Conservation (phyloP, 2,888 invertebrate species). For the Philaethria dido region DNA sequence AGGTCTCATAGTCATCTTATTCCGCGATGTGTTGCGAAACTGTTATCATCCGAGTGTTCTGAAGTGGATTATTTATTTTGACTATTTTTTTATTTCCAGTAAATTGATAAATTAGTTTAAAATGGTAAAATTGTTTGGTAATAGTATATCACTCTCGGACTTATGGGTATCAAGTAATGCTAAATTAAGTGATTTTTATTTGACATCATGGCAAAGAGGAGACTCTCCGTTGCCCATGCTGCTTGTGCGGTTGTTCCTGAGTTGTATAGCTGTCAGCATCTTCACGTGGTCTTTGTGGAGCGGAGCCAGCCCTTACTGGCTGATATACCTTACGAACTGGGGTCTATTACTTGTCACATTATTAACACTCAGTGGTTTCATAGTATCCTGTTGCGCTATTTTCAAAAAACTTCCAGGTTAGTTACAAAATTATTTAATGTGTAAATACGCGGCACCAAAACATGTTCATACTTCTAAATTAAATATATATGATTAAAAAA, state of each 20-base stretch:
- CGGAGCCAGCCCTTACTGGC: constrained; percentile 58
- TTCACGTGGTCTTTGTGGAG: constrained; percentile 64
- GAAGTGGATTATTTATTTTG: constrained; percentile 5
- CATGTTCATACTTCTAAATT: no score
- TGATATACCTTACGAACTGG: constrained; percentile 77
- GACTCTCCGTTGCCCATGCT: constrained; percentile 69
- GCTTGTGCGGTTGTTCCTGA: constrained; percentile 59
- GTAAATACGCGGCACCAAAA: neutral
- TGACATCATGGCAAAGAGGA: constrained; percentile 75
- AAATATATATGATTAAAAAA: neutral
- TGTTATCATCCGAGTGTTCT: constrained; percentile 41
- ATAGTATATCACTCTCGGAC: constrained; percentile 59
- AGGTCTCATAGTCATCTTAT: constrained; percentile 43
- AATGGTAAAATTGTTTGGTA: constrained; percentile 75
- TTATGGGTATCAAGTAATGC: constrained; percentile 71
- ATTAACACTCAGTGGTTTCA: constrained; percentile 58
- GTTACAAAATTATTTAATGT: constrained; percentile 40
- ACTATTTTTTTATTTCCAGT: constrained; percentile 13
- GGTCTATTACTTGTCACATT: constrained; percentile 62
- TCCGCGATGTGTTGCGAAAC: constrained; percentile 49
- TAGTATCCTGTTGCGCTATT: constrained; percentile 58
- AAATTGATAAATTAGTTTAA: constrained; percentile 28
- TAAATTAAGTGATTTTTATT: constrained; percentile 68
- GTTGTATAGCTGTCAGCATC: constrained; percentile 56
- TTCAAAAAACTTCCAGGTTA: constrained; percentile 58